These are phyloP conservation scores for Drosophila glabriapex DNA, from an alignment of 2,888 invertebrate genomes.

Conservation along the genomic window DNA sequence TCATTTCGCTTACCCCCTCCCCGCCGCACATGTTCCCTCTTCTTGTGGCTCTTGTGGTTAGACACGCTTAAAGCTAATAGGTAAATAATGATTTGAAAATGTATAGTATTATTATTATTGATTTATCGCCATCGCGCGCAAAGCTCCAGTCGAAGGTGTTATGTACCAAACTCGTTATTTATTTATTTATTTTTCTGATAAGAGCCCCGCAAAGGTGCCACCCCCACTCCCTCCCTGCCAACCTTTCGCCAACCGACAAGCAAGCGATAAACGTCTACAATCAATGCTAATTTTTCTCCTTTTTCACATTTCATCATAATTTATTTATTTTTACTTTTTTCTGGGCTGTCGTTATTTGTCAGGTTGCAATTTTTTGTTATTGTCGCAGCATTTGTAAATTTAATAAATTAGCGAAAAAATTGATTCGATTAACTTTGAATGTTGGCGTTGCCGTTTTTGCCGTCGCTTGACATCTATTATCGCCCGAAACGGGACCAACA, in stretches of 20 bases:
- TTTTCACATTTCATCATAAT: constrained; percentile 58
- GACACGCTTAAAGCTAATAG: constrained; percentile 49
- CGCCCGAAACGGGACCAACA: constrained; percentile 52
- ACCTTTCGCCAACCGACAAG: not conserved
- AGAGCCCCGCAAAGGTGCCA: constrained; percentile 46
- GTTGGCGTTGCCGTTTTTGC: constrained; percentile 33
- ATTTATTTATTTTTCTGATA: constrained; percentile 81
- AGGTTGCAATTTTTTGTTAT: constrained; percentile 70
- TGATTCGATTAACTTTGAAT: constrained; percentile 78
- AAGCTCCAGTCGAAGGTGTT: constrained; percentile 66
- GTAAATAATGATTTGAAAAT: constrained; percentile 67
- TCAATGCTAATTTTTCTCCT: constrained; percentile 65
- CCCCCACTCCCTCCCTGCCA: constrained; percentile 2
- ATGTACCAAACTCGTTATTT: constrained; percentile 71
- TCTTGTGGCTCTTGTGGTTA: constrained; percentile 2
- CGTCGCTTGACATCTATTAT: constrained; percentile 62
- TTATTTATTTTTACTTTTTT: constrained; percentile 17
- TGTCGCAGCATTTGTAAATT: constrained; percentile 73
- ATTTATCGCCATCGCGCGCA: constrained; percentile 64
- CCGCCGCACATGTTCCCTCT: not conserved
- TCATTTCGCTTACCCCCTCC: constrained; percentile 25
- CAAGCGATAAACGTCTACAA: constrained; percentile 27
- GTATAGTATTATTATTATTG: constrained; percentile 74
- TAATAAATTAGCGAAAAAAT: constrained; percentile 79
- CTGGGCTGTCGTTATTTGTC: constrained; percentile 53